These are phyloP conservation scores for Drosophila navojoa DNA, from an alignment of 1,140 invertebrate genomes.

Conservation along the genomic window DNA sequence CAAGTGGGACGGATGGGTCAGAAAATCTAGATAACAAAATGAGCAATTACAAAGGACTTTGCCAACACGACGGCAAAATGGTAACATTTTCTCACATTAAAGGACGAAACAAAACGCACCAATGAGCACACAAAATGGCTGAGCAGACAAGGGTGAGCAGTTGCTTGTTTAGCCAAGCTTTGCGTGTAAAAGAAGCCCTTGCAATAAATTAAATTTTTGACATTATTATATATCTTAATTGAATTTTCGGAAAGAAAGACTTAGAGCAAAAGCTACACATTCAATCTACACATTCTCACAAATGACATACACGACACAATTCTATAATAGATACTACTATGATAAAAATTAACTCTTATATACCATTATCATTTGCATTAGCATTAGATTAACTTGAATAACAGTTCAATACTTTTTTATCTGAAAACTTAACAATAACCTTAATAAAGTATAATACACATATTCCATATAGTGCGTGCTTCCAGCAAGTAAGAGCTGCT, in stretches of 20 bases:
- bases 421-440: not conserved
- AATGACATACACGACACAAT: no score
- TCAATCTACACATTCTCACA: conserved; percentile 1
- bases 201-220: conserved; percentile 78
- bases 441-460: not conserved
- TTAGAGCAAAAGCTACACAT: conserved; percentile 2
- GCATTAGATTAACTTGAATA: no score
- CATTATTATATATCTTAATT: conserved; percentile 80
- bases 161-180: conserved; percentile 52
- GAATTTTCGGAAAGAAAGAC: conserved; percentile 38
- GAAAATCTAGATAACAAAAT: conserved; percentile 66
- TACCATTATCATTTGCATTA: no score
- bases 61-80: conserved; percentile 50
- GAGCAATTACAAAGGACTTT: conserved; percentile 68
- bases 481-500: not conserved
- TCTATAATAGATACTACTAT: no score
- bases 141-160: conserved; percentile 41
- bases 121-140: conserved; percentile 70
- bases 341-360: no score
- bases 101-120: conserved; percentile 52
- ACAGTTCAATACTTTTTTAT: no score
- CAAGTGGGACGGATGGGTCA: conserved; percentile 38
- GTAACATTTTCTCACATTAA: conserved; percentile 83
- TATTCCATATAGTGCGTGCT: not conserved
- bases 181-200: conserved; percentile 53